A percentile compares a stretch with the other conserved stretches of the same genome.
Conservation (phyloP, 92 coral and sea anemone genomes). For the Porites cylindrica region DNA sequence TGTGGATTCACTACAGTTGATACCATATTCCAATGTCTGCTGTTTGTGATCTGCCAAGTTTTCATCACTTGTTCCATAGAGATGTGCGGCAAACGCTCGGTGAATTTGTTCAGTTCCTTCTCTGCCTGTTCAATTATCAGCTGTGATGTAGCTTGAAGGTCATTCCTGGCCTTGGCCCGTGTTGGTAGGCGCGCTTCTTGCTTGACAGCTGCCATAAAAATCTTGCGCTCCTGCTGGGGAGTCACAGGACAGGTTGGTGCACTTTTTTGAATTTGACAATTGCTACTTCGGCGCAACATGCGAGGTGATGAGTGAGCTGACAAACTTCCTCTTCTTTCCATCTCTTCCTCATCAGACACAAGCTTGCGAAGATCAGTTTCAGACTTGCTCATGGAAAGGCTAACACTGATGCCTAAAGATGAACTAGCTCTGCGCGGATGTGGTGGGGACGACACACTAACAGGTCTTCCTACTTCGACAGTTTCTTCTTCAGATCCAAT, state of each 20-base stretch:
- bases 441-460: neutral
- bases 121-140: constrained; percentile 44
- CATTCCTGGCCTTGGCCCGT: constrained; percentile 5
- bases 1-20: constrained; percentile 21
- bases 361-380: constrained; percentile 32
- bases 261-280: neutral
- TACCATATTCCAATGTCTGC: constrained; percentile 44
- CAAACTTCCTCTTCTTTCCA: neutral
- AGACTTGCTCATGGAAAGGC: constrained; percentile 4
- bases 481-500: constrained; percentile 8
- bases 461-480: neutral
- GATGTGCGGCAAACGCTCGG: constrained; percentile 38
- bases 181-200: constrained; percentile 3
- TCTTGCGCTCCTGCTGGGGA: constrained; percentile 39
- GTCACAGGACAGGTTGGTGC: constrained; percentile 1
- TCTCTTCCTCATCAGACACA: constrained; percentile 13
- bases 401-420: constrained; percentile 13
- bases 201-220: constrained; percentile 39
- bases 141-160: constrained; percentile 23
- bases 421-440: neutral
- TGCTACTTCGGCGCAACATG: constrained; percentile 1
- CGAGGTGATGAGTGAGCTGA: constrained; percentile 12
- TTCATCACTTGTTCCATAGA: constrained; percentile 46
- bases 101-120: constrained; percentile 38
- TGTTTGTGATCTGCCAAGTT: constrained; percentile 41